Percentiles rank a stretch among this genome's conserved stretches.
Evolutionary conservation across 2,888 invertebrate genomes (phyloP).

Genomic region (Hydrotaea diabolus): DNA sequence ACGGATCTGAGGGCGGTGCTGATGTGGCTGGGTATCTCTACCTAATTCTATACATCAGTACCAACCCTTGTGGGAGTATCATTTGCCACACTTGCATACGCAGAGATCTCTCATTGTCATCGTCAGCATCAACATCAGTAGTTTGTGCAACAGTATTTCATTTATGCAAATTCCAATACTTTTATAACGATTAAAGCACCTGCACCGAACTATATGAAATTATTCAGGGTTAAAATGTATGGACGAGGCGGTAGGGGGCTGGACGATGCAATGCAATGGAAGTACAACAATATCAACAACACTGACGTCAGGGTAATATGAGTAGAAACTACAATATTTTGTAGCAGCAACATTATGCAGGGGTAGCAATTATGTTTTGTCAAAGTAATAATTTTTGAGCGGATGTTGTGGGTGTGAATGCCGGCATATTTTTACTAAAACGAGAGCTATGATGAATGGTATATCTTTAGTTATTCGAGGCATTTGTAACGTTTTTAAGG

Average conservation of each 20-base stretch:
- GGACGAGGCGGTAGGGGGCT: neutral
- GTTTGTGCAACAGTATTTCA: slow-evolving; percentile 39
- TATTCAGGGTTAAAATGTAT: slow-evolving; percentile 4
- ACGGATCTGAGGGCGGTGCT: too few species aligned
- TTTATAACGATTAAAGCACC: slow-evolving; percentile 59
- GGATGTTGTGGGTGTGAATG: neutral
- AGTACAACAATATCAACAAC: neutral
- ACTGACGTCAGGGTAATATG: neutral
- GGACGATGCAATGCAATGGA: neutral
- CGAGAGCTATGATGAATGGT: too few species aligned
- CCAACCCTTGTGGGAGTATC: neutral
- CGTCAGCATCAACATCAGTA: slow-evolving; percentile 13
- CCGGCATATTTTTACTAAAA: neutral
- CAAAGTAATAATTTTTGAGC: slow-evolving; percentile 22
- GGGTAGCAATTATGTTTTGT: slow-evolving; percentile 41
- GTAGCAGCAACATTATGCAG: neutral
- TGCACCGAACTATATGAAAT: slow-evolving; percentile 49
- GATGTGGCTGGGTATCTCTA: neutral
- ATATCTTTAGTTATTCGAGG: too few species aligned
- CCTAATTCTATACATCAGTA: neutral
- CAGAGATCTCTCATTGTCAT: neutral
- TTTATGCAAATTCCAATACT: slow-evolving; percentile 58
- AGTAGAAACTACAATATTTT: neutral
- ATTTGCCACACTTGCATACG: neutral
- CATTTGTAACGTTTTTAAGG: too few species aligned